phyloP scores from a whole-genome alignment of 2,797 vertebrate species.

The Galago senegalensis region DNA sequence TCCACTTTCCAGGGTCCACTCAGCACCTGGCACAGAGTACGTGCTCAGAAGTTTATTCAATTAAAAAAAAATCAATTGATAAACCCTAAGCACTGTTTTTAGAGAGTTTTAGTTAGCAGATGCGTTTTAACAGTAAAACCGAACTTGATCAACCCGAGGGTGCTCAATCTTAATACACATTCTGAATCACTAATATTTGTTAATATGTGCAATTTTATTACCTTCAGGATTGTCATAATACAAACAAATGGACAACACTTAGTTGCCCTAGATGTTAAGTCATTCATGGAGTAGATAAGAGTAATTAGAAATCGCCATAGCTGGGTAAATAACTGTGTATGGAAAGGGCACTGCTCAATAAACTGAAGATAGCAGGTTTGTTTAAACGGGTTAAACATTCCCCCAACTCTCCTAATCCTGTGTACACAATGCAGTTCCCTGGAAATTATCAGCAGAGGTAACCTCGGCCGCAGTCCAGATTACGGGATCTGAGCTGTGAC shows the following conservation, averaged over 20 bases:
- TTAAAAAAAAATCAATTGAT: slow-evolving; percentile 30
- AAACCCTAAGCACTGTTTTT: background rate
- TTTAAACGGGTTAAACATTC: slow-evolving; percentile 56
- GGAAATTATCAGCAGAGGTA: slow-evolving; percentile 8
- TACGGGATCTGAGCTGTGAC: background rate
- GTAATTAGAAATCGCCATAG: slow-evolving; percentile 58
- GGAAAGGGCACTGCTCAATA: slow-evolving; percentile 30
- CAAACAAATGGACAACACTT: slow-evolving; percentile 23
- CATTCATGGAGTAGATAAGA: slow-evolving; percentile 62
- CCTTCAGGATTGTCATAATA: background rate
- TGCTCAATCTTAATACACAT: background rate
- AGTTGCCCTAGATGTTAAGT: slow-evolving; percentile 48
- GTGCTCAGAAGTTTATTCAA: background rate
- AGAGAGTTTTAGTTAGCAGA: background rate
- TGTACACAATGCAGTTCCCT: background rate
- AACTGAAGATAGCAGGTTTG: slow-evolving; percentile 48
- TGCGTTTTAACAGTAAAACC: slow-evolving; percentile 34
- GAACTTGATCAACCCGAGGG: background rate
- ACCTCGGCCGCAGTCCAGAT: background rate
- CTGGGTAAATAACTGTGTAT: slow-evolving; percentile 27
- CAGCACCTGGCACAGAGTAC: background rate
- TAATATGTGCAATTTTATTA: slow-evolving; percentile 31
- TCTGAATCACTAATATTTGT: slow-evolving; percentile 31
- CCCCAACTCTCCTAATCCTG: background rate
- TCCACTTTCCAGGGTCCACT: background rate